Evolutionary conservation across 2,113 vertebrate species (phyloP).

Genomic region (Bothrops jararaca): DNA sequence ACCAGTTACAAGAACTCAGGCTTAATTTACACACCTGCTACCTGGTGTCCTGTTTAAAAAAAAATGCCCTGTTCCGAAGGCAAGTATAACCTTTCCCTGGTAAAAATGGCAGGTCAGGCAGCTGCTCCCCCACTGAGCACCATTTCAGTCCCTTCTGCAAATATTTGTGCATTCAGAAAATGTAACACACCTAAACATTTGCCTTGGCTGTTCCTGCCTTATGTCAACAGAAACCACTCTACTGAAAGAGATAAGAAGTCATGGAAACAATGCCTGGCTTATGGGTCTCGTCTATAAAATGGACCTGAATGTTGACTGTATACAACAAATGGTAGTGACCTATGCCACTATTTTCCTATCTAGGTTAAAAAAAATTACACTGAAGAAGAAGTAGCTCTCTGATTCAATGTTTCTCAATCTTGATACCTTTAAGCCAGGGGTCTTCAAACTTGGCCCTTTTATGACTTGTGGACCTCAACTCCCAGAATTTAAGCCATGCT

Average conservation of each 20-base stretch:
- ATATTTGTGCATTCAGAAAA: neutral
- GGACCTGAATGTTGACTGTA: slow-evolving; percentile 18
- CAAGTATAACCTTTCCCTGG: slow-evolving; percentile 15
- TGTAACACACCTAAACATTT: neutral
- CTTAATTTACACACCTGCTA: neutral
- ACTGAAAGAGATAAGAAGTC: slow-evolving; percentile 35
- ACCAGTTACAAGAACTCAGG: slow-evolving; percentile 5
- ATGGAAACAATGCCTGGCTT: fast-evolving
- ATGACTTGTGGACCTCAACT: too few relatives aligned
- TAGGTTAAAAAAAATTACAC: neutral
- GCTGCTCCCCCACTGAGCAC: neutral
- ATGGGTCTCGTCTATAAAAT: neutral
- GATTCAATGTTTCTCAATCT: neutral
- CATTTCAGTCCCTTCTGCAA: neutral
- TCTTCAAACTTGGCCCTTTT: too few relatives aligned
- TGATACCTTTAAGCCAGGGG: neutral
- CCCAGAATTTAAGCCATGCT: neutral
- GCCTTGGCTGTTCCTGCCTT: neutral
- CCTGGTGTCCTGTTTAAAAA: neutral
- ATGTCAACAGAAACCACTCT: fast-evolving
- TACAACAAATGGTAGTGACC: fast-evolving
- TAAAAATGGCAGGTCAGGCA: neutral
- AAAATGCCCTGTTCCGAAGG: neutral
- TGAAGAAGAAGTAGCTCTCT: neutral
- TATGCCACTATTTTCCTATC: neutral